Evolutionary conservation across 1,140 invertebrate genomes (phyloP), one percentile per base, ranked within the genome.

Genomic region (Drosophila parvula): DNA sequence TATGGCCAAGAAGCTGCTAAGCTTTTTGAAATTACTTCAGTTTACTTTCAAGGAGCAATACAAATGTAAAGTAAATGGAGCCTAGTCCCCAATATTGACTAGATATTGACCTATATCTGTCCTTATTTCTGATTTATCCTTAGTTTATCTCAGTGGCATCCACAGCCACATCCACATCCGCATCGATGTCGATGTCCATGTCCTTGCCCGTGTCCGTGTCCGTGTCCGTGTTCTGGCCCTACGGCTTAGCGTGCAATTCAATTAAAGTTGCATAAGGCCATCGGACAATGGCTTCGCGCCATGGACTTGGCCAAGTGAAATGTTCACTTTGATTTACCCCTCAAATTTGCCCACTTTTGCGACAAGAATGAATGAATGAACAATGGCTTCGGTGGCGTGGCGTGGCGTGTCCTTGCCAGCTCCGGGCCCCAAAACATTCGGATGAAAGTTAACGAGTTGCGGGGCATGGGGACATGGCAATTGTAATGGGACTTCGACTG

Each of bases 251-350:
- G 75, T 88, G 83, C 83, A 86, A 86, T 86, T 86, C 83, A 86
- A 86, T 86, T 86, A 86, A 86, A 79, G 79, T 86, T 86, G 83
- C 83, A 86, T 86, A 88, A 88, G 83, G 76, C 79, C 74, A 75
- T 69, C 56, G 74, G 74, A 77, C 74, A 77, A 77, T 68, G 74
- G 74, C 55, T 67, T 58, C 55, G 74, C 51, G 68, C 68, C 43
- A 22, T 22, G 50, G 18, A 16, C 64, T 57, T 68, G 68, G 64
- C 63, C 68, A 57, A 69, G 28, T 59, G 68, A 71, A 71, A 71
- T 71, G 68, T 59, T 71, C 68, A 58, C 65, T 71, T 70, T 71
- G 68, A 71, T 71, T 71, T 71, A 48, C 50, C 41, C 50, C 47
- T 12, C 34, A 44, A 27, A 68, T 57, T 44, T 34, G 43, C 44